phyloP scores from a whole-genome alignment of 2,797 vertebrate genomes.

The Muraenolepis orangiensis region DNA sequence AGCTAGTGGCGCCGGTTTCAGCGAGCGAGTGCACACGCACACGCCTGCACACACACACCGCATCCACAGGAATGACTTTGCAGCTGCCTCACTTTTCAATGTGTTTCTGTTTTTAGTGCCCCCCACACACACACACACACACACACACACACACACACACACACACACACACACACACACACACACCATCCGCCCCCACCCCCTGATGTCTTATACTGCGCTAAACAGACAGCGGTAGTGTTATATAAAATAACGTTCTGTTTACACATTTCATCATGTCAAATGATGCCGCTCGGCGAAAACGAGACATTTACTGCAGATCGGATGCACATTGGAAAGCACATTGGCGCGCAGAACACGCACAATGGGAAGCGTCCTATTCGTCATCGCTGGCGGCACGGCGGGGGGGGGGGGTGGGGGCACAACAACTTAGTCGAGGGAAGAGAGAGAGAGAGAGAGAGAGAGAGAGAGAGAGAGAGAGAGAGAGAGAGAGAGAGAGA shows the following conservation, averaged over 20 bases:
- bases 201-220: slow-evolving; percentile 41
- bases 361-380: neutral
- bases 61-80: neutral
- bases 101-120: slow-evolving; percentile 56
- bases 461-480: too few species aligned
- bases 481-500: too few species aligned
- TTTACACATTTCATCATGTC: slow-evolving; percentile 68
- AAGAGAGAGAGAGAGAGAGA: too few species aligned
- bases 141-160: too few species aligned
- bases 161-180: too few species aligned
- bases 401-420: too few species aligned
- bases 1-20: slow-evolving; percentile 42
- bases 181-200: slow-evolving; percentile 24
- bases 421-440: neutral
- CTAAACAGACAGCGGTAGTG: slow-evolving; percentile 5
- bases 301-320: slow-evolving; percentile 54
- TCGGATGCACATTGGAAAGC: slow-evolving; percentile 26
- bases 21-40: slow-evolving; percentile 4
- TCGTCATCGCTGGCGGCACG: neutral
- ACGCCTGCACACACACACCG: neutral
- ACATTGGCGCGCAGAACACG: neutral
- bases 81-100: too few species aligned
- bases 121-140: too few species aligned
- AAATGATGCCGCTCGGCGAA: slow-evolving; percentile 49
- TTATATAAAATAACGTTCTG: slow-evolving; percentile 64